phyloP scores from a whole-genome alignment of 2,888 invertebrate genomes.

The Neria commutata region DNA sequence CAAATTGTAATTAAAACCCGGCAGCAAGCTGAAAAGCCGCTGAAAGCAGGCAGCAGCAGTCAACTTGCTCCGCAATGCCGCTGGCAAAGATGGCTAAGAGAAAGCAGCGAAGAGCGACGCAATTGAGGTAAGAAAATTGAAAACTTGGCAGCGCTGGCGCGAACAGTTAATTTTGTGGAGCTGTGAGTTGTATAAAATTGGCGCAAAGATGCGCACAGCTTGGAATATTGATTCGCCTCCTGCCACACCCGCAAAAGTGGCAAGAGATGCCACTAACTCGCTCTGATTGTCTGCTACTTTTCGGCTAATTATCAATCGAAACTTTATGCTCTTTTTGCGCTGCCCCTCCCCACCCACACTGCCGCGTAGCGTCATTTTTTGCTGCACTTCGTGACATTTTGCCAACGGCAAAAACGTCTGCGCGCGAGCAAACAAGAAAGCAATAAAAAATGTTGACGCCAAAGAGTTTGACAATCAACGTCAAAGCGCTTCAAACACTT shows the following conservation, averaged over 20 bases:
- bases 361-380: too few species aligned
- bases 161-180: not conserved
- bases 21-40: not conserved
- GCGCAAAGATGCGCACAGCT: not conserved
- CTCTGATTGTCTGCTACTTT: not conserved
- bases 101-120: not conserved
- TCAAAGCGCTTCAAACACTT: not conserved
- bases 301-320: not conserved
- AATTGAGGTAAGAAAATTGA: not conserved
- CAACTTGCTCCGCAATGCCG: not conserved
- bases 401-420: not conserved
- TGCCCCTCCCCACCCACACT: too few species aligned
- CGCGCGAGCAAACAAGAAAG: too few species aligned
- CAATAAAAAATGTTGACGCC: too few species aligned
- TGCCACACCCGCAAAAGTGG: too few species aligned
- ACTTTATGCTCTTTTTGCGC: not conserved
- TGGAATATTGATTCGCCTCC: not conserved
- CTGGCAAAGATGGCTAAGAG: not conserved
- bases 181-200: not conserved
- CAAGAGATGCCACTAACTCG: too few species aligned
- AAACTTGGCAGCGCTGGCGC: not conserved
- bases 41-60: not conserved
- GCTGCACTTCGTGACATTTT: not conserved
- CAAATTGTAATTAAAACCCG: not conserved
- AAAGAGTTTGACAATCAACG: too few species aligned